Evolutionary conservation across 2,113 vertebrate genomes (phyloP).

Genomic region (Neolamprologus fasciatus): DNA sequence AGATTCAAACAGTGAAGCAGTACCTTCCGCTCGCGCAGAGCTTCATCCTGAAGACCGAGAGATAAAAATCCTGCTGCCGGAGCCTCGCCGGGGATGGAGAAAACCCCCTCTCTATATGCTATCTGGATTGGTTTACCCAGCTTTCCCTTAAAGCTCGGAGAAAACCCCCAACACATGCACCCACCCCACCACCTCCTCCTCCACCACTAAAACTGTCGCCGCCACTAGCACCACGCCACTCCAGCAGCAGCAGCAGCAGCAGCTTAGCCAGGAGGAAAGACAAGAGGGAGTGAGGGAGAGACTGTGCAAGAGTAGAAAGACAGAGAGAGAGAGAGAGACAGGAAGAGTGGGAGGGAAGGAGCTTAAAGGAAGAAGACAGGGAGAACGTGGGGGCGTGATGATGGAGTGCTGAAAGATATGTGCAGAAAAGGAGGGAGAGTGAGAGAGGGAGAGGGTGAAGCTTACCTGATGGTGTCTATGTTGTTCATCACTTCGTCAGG

Average conservation of each 20-base stretch:
- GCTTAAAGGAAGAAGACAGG: constrained; percentile 59
- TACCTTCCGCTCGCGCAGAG: constrained; percentile 66
- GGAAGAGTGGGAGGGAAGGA: constrained; percentile 58
- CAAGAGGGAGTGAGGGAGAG: constrained; percentile 6
- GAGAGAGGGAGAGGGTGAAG: neutral
- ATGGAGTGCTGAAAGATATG: constrained; percentile 46
- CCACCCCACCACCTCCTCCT: neutral
- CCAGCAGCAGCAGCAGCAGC: constrained; percentile 7
- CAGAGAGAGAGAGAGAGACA: constrained; percentile 44
- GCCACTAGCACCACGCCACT: constrained; percentile 2
- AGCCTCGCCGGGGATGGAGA: constrained; percentile 31
- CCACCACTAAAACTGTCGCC: neutral
- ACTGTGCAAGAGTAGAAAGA: constrained; percentile 40
- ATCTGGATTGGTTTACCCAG: constrained; percentile 48
- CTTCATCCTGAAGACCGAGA: constrained; percentile 54
- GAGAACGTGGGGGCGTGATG: constrained; percentile 55
- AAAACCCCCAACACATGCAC: constrained; percentile 53
- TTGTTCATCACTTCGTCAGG: constrained; percentile 56
- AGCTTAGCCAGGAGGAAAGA: constrained; percentile 28
- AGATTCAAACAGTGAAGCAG: constrained; percentile 30
- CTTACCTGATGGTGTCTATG: constrained; percentile 68
- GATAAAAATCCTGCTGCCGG: constrained; percentile 38
- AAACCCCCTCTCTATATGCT: constrained; percentile 31
- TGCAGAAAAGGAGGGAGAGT: constrained; percentile 11
- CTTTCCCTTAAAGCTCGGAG: constrained; percentile 43